phyloP scores from a whole-genome alignment of 2,113 vertebrate genomes.

The Origma solitaria region DNA sequence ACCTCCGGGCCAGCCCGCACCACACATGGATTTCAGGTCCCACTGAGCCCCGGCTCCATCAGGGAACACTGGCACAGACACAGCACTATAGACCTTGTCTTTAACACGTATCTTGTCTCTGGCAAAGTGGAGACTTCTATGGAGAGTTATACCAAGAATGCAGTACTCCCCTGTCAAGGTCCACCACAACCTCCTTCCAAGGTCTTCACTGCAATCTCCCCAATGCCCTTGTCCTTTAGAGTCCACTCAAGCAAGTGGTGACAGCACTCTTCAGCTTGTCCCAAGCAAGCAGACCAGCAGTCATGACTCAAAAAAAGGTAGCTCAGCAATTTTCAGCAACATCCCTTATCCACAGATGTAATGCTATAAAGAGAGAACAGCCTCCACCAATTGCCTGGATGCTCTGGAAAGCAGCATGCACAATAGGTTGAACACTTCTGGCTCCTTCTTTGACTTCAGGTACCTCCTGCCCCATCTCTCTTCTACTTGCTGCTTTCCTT shows the following conservation, averaged over 20 bases:
- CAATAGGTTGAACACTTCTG: neutral
- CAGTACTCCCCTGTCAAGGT: neutral
- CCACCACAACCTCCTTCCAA: neutral
- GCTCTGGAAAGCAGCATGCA: neutral
- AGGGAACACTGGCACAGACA: neutral
- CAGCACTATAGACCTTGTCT: neutral
- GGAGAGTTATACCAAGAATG: neutral
- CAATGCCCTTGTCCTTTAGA: neutral
- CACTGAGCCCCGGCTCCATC: neutral
- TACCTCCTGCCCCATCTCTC: neutral
- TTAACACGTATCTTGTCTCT: neutral
- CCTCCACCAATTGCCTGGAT: neutral
- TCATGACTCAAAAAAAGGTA: neutral
- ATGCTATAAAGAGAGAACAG: neutral
- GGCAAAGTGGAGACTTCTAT: neutral
- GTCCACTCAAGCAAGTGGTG: neutral
- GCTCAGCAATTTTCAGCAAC: neutral
- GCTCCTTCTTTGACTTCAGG: neutral
- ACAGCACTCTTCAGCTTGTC: neutral
- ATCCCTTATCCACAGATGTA: neutral
- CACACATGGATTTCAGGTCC: neutral
- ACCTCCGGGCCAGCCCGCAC: neutral
- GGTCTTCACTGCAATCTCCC: neutral
- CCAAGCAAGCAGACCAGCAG: neutral
- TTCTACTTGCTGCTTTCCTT: neutral